Conservation (phyloP, 2,888 invertebrate genomes). For the Morpho helenor region DNA sequence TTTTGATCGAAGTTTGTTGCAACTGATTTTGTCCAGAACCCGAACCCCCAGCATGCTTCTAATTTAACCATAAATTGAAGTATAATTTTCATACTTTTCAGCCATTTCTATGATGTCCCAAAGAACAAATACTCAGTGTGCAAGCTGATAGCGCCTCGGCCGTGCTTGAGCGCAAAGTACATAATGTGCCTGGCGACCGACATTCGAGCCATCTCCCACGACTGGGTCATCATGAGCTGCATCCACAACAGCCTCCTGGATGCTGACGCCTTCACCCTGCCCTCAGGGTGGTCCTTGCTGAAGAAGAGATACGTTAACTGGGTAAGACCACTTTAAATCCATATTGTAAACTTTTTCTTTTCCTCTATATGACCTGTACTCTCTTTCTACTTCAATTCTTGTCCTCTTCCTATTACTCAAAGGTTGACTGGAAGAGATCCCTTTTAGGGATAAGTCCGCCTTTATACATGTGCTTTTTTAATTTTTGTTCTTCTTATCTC, state of each 20-base stretch:
- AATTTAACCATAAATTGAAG: too few species aligned
- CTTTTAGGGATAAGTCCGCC: too few species aligned
- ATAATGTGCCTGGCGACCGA: constrained; percentile 84
- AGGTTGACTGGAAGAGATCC: too few species aligned
- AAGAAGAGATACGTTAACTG: constrained; percentile 64
- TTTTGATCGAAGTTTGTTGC: too few species aligned
- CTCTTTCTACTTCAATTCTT: too few species aligned
- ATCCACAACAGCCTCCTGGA: constrained; percentile 49
- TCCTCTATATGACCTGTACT: too few species aligned
- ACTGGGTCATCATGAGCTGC: constrained; percentile 85
- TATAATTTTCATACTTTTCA: constrained; percentile 27
- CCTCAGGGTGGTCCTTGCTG: constrained; percentile 80
- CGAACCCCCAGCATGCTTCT: too few species aligned
- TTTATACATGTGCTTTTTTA: too few species aligned
- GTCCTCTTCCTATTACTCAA: too few species aligned
- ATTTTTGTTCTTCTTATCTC: too few species aligned
- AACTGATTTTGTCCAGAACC: too few species aligned
- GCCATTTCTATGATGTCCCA: constrained; percentile 77
- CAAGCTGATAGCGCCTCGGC: constrained; percentile 83
- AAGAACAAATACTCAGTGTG: constrained; percentile 74
- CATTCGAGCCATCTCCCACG: constrained; percentile 82
- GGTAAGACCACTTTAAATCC: constrained; percentile 37
- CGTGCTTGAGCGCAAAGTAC: constrained; percentile 86
- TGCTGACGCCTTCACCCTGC: constrained; percentile 73
- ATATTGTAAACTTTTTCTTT: too few species aligned